These are phyloP conservation scores for Columba guinea DNA, from an alignment of 2,797 vertebrate species.

Conservation along the genomic window DNA sequence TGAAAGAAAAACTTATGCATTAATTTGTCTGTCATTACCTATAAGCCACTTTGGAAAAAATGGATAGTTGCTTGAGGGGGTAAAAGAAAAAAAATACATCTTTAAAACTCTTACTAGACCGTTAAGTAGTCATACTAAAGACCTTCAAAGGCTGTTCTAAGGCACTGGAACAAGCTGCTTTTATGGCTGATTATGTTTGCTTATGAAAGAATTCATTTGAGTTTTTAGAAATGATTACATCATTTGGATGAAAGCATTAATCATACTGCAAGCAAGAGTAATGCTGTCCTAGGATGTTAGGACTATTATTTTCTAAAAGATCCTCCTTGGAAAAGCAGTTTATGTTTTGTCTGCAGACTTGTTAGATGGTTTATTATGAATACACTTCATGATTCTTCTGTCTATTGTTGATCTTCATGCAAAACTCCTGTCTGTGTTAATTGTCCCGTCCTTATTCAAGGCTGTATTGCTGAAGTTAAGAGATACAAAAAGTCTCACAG, in stretches of 20 bases:
- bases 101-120: neutral
- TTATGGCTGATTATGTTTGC: slow-evolving; percentile 7
- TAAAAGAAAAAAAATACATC: neutral
- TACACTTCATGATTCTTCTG: neutral
- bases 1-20: neutral
- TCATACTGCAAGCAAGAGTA: neutral
- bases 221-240: neutral
- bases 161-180: slow-evolving; percentile 3
- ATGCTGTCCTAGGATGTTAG: neutral
- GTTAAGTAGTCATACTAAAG: neutral
- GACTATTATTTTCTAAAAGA: neutral
- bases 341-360: neutral
- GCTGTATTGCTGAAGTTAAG: neutral
- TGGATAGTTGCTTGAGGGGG: neutral
- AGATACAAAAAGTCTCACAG: neutral
- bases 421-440: neutral
- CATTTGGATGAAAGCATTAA: neutral
- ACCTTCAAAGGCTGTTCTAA: slow-evolving; percentile 14
- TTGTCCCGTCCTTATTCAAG: neutral
- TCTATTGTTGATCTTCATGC: neutral
- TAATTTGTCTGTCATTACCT: neutral
- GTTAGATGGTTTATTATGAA: neutral
- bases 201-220: neutral
- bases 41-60: neutral
- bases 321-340: neutral